Evolutionary conservation across 2,113 vertebrate genomes (phyloP), one percentile per base, ranked within the genome.

Genomic region (Rhabdomys dilectus): DNA sequence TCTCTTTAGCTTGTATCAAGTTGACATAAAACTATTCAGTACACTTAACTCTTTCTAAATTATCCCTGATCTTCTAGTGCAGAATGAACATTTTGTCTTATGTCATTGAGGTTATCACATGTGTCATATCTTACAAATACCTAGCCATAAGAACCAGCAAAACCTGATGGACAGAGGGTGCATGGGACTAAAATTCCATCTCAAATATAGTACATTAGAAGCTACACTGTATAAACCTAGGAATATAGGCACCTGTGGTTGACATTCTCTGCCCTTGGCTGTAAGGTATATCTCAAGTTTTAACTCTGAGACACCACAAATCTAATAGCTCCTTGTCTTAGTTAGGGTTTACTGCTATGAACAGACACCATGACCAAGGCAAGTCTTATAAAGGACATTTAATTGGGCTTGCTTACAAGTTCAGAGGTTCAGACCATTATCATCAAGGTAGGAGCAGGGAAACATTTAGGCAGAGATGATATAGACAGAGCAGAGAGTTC

Each of bases 271-370:
- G 36, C 56, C 34, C 26, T 89, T 78, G 31, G 39, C 13, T 87
- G 29, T 88, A 82, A 34, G 34, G 9, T 56, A 15, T 39, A 81
- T 89, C 81, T 78, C 70, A 84, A 91, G 90, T 15, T 93, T 85
- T 88, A 92, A 42, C 39, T 93, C 13, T 53, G 64, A 73, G 70
- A 91, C 3, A 82, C 7, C 42, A 80, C 75, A 94, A 91, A 73
- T 93, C 56, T 70, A 88, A n/a, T 58, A 85, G 64, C 24, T 94
- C 24, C 22, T 26, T 62, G 22, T 62, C 60, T 62, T 62, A 7
- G 22, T 62, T 62, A 62, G 60, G 60, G 60, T 62, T 62, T 9
- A 62, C 60, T 62, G 60, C 22, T 62, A 7, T 62, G 60, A 62
- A 26, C 22, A 62, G 60, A 62, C 22, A 62, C 60, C 19, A 60